Base-by-base conservation (phyloP, 2,888 invertebrate species). In the Heliconius sara region DNA sequence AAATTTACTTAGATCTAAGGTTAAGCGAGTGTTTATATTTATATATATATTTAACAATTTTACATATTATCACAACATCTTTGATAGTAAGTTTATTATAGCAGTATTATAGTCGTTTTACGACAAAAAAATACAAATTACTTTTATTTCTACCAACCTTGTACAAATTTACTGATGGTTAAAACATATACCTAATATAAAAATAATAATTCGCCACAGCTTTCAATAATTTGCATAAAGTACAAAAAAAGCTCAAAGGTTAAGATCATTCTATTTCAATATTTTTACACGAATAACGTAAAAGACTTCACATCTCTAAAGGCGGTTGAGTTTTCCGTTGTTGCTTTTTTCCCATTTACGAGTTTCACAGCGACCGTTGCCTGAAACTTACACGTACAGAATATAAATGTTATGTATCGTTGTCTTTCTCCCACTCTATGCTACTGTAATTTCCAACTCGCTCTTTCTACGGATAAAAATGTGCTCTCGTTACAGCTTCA, bases 271-370 rank as follows among this genome's bases (percentile, higher is more conserved):
- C 47, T 52, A 52, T 30, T 10, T 57, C n/a, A 68, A 70, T 27
- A 77, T 65, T 77, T 73, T 7, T 68, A 68, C 57, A 83, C 83
- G 80, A 77, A 82, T 78, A 81, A 65, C 80, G 76, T 76, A 77
- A 79, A 79, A 78, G 81, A 82, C 89, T 90, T 90, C 93, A 90
- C 95, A 85, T 90, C 95, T 91, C 94, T 94, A 94, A 88, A 89
- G 91, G 89, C 91, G 91, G 93, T 94, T 93, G 91, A 93, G 91
- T 91, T 93, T 92, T 91, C 90, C 91, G 94, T 92, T 95, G 95
- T 95, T 95, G 94, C 95, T 95, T 95, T 95, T 95, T 95, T 94
- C 93, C 95, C 95, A 95, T 95, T 95, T 95, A 95, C 95, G 94
- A 95, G 95, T 94, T 95, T 94, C 95, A 95, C 94, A 93, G 94